Conservation (phyloP, 2,888 invertebrate species). For the Phytoseiulus persimilis region DNA sequence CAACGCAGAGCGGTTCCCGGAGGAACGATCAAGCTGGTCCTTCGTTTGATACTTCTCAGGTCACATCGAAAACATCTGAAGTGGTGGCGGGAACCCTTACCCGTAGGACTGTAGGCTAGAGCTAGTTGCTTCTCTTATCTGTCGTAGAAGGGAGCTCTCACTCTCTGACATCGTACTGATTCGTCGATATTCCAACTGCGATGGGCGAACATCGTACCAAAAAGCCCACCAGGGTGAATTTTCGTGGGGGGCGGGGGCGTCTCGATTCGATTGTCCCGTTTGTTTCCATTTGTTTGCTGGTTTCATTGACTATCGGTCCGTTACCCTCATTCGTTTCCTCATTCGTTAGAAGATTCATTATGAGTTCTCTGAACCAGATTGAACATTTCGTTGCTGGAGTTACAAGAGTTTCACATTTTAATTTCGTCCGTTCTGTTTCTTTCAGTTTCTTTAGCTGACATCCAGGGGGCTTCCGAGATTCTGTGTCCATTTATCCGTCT, state of each 20-base stretch:
- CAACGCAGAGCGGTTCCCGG: background rate
- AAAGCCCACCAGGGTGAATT: too few relatives aligned
- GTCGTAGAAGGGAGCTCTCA: background rate
- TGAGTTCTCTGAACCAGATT: background rate
- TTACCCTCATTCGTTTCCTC: background rate
- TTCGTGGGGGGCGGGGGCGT: too few relatives aligned
- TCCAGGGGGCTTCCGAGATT: slow-evolving; percentile 34
- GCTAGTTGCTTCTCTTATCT: too few relatives aligned
- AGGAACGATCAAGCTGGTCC: background rate
- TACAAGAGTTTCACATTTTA: background rate
- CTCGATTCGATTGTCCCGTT: background rate
- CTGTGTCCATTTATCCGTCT: slow-evolving; percentile 35
- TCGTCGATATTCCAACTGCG: too few relatives aligned
- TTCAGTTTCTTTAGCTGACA: slow-evolving; percentile 35
- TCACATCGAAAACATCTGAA: background rate
- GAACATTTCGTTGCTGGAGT: background rate
- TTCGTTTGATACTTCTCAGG: background rate
- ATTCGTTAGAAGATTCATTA: background rate
- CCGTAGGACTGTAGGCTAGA: too few relatives aligned
- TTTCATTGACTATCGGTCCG: background rate
- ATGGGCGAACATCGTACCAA: too few relatives aligned
- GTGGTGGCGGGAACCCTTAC: background rate
- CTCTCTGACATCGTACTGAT: background rate
- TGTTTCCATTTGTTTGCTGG: background rate
- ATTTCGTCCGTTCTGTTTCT: background rate